phyloP scores from a whole-genome alignment of 2,888 invertebrate species.

The Athetis lepigone region DNA sequence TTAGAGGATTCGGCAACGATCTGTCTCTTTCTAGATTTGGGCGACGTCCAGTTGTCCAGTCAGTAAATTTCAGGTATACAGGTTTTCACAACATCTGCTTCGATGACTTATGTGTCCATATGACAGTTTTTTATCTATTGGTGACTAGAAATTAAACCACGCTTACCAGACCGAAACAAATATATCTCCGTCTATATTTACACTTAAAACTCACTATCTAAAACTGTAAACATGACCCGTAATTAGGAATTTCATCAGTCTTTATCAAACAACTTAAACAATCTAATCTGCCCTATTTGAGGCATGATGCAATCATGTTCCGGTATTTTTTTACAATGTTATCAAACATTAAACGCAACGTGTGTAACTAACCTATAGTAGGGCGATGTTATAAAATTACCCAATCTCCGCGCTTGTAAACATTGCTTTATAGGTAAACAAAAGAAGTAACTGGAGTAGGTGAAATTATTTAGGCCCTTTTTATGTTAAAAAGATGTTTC shows the following conservation, averaged over 20 bases:
- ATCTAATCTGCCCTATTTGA: constrained; percentile 65
- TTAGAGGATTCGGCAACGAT: too few relatives aligned
- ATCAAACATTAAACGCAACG: constrained; percentile 61
- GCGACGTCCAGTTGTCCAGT: too few relatives aligned
- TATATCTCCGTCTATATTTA: not conserved
- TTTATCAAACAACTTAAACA: constrained; percentile 54
- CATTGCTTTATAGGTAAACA: constrained; percentile 57
- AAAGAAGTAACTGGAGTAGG: constrained; percentile 49
- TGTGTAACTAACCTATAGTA: constrained; percentile 47
- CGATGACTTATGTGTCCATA: too few relatives aligned
- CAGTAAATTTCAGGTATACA: too few relatives aligned
- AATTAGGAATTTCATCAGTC: constrained; percentile 62
- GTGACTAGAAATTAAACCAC: too few relatives aligned
- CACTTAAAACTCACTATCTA: constrained; percentile 3
- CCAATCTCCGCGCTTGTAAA: constrained; percentile 58
- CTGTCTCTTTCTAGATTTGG: too few relatives aligned
- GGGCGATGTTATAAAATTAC: constrained; percentile 57
- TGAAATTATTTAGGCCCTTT: constrained; percentile 46
- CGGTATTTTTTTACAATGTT: constrained; percentile 68
- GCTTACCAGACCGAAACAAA: too few relatives aligned
- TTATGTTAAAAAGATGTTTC: constrained; percentile 28
- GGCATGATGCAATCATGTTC: constrained; percentile 58
- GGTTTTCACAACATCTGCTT: too few relatives aligned
- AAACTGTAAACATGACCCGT: constrained; percentile 29
- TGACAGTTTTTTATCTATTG: too few relatives aligned